Percentiles rank a stretch among this genome's conserved stretches.
phyloP scores from a whole-genome alignment of 2,888 invertebrate species.

The Sminthurides aquaticus region DNA sequence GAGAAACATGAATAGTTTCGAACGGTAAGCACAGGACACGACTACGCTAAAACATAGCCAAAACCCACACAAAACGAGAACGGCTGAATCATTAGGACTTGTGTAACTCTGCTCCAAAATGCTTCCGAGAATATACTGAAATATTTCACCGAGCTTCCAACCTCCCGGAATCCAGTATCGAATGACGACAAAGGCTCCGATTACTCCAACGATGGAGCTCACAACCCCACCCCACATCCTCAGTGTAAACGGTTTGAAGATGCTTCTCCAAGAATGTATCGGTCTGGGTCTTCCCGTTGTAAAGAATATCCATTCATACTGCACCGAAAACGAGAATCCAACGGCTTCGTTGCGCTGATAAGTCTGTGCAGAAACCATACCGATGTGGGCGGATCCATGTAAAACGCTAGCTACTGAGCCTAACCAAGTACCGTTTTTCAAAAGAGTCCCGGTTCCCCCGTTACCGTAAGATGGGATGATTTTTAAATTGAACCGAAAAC shows the following conservation, averaged over 20 bases:
- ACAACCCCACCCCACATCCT: conserved; percentile 24
- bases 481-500: conserved; percentile 28
- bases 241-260: conserved; percentile 27
- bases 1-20: conserved; percentile 32
- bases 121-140: not conserved
- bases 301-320: conserved; percentile 34
- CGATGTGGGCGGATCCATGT: conserved; percentile 26
- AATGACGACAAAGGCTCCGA: not conserved
- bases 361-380: conserved; percentile 33
- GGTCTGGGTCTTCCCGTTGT: conserved; percentile 29
- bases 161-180: not conserved
- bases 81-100: not conserved
- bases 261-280: conserved; percentile 27
- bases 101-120: conserved; percentile 5
- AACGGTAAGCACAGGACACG: conserved; percentile 29
- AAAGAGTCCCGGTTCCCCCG: conserved; percentile 25
- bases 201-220: not conserved
- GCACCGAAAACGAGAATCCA: conserved; percentile 25
- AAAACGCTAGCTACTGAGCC: conserved; percentile 35
- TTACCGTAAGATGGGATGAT: conserved; percentile 34
- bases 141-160: not conserved
- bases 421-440: conserved; percentile 30
- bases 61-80: conserved; percentile 14
- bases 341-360: conserved; percentile 20
- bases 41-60: conserved; percentile 33